Percentiles rank a stretch among this genome's conserved stretches.
Evolutionary conservation across 2,113 vertebrate genomes (phyloP).

Genomic region (Chaenogobius annularis): DNA sequence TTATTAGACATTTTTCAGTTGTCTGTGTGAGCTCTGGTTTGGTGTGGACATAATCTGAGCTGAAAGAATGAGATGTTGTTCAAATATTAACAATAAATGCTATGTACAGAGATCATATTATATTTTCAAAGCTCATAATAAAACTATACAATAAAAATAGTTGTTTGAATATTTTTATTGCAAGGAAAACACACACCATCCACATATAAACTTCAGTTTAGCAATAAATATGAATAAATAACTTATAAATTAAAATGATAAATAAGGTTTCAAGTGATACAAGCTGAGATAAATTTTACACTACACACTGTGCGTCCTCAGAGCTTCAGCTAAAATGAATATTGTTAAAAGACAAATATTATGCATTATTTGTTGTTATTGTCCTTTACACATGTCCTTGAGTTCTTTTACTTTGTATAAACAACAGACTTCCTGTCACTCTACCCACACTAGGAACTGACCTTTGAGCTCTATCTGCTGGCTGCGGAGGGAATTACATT

Average conservation of each 20-base stretch:
- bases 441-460: too few species aligned
- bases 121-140: slow-evolving; percentile 73
- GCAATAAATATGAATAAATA: slow-evolving; percentile 49
- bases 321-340: too few species aligned
- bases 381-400: too few species aligned
- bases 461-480: too few species aligned
- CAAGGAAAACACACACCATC: slow-evolving; percentile 42
- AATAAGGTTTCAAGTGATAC: slow-evolving; percentile 12
- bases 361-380: too few species aligned
- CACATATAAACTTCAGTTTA: slow-evolving; percentile 15
- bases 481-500: too few species aligned
- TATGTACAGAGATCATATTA: slow-evolving; percentile 74
- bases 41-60: background rate
- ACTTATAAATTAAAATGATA: slow-evolving; percentile 43
- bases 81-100: slow-evolving; percentile 27
- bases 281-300: background rate
- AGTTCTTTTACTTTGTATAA: too few species aligned
- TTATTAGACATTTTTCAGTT: background rate
- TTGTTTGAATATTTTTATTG: slow-evolving; percentile 25
- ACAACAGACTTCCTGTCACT: too few species aligned
- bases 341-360: too few species aligned
- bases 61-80: background rate
- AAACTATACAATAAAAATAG: slow-evolving; percentile 32
- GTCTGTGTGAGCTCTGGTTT: background rate
- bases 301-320: too few species aligned